Evolutionary conservation across 2,888 invertebrate genomes (phyloP), one percentile per base, ranked within the genome.

Genomic region (Nemotelus nigrinus): DNA sequence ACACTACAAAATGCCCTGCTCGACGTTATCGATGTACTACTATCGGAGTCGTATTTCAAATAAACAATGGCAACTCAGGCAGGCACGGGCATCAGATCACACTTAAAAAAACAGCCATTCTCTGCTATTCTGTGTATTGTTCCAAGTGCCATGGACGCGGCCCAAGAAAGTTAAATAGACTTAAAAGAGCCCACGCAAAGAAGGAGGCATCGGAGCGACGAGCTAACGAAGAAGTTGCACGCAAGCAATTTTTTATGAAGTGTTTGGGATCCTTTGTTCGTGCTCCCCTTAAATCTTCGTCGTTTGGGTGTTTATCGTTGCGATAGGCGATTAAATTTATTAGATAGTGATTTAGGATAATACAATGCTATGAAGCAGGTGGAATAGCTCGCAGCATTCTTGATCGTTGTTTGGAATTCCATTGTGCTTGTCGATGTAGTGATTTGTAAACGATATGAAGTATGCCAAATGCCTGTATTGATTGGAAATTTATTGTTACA

Each of bases 11-110:
- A 71, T 41, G 55, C 55, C 41, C 71, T 53, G 8, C 53, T 71
- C 44, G 41, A 55, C 44, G 55, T 55, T 71, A 71, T 71, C 71
- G 71, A 55, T 71, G 44, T 10, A 57, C 2, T 57, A 44, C 71
- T 57, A 72, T 74, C 41, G 74, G 74, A 25, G 39, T 74, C 63
- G 39, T 74, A 74, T 74, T 74, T 74, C 74, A 74, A 74, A 74
- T 74, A 74, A 74, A 74, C 74, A 74, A 74, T 63, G 74, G 74
- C 25, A 70, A 70, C 50, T 41, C 65, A 57, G 53, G 53, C 67
- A 43, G 65, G 65, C 65, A 65, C 65, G 65, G 43, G 47, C 47
- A 57, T n/a, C 57, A 57, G 25, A 25, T 25, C 25, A 25, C 25
- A 25, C 25, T 25, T 25, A 25, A 25, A 25, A 25, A 25, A 25